phyloP scores from a whole-genome alignment of 2,888 invertebrate genomes.

The Ypsolopha sequella region DNA sequence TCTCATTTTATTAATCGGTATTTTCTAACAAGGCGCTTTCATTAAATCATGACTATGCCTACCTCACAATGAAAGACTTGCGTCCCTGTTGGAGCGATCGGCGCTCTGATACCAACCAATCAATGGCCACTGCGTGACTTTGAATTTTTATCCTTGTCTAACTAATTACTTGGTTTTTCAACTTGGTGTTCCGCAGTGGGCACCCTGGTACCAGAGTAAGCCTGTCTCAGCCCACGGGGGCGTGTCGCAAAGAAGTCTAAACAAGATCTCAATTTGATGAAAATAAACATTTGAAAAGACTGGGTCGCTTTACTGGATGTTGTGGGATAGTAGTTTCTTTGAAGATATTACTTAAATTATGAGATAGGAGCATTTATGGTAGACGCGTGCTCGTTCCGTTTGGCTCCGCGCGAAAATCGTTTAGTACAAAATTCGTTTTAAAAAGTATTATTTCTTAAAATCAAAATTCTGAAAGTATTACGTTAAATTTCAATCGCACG shows the following conservation, averaged over 20 bases:
- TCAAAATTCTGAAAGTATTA: constrained; percentile 65
- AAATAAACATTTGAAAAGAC: constrained; percentile 69
- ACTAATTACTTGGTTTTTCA: background rate
- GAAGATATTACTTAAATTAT: constrained; percentile 68
- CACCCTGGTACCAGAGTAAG: constrained; percentile 16
- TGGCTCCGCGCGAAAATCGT: constrained; percentile 30
- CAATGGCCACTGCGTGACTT: too few relatives aligned
- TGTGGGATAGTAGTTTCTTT: constrained; percentile 68
- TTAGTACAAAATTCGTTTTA: constrained; percentile 60
- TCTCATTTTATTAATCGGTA: constrained; percentile 72
- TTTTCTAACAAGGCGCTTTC: constrained; percentile 71
- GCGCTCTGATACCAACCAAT: too few relatives aligned
- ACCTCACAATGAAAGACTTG: constrained; percentile 65
- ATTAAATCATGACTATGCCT: constrained; percentile 71
- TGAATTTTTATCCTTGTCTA: too few relatives aligned
- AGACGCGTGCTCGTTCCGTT: constrained; percentile 29
- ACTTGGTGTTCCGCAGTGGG: constrained; percentile 15
- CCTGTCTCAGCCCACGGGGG: constrained; percentile 21
- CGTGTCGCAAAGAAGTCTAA: constrained; percentile 62
- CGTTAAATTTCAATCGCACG: constrained; percentile 40
- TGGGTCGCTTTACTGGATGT: constrained; percentile 71
- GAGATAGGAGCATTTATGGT: constrained; percentile 64
- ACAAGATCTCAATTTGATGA: constrained; percentile 71
- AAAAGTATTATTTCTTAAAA: constrained; percentile 64
- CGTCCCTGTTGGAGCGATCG: constrained; percentile 11